Percentiles rank a stretch among this genome's conserved stretches.
Evolutionary conservation across 1,140 invertebrate genomes (phyloP).

Genomic region (Drosophila mojavensis): DNA sequence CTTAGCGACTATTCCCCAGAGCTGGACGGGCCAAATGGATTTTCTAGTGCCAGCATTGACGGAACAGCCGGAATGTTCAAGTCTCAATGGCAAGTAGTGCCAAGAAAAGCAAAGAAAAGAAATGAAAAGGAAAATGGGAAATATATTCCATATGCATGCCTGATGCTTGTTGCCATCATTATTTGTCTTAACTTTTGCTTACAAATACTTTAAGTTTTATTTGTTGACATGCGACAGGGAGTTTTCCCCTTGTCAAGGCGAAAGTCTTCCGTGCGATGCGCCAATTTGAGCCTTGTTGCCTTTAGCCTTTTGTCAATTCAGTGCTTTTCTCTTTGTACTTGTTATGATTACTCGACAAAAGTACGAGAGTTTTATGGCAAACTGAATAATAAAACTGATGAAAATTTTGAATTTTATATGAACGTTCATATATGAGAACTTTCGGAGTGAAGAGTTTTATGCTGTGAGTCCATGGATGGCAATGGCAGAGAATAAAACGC

Average conservation of each 20-base stretch:
- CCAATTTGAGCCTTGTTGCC: constrained; percentile 29
- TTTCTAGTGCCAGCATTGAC: constrained; percentile 20
- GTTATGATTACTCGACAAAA: too few relatives aligned
- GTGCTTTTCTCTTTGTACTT: not conserved
- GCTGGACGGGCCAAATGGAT: constrained; percentile 57
- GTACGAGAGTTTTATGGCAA: too few relatives aligned
- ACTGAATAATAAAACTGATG: too few relatives aligned
- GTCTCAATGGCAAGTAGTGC: constrained; percentile 28
- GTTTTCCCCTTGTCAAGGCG: not conserved
- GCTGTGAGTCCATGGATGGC: too few relatives aligned
- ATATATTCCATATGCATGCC: constrained; percentile 6
- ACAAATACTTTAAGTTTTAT: constrained; percentile 50
- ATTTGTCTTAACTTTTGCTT: constrained; percentile 20
- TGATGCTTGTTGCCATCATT: constrained; percentile 27
- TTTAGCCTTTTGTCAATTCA: constrained; percentile 24
- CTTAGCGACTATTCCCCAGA: constrained; percentile 53
- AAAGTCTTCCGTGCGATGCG: too few relatives aligned
- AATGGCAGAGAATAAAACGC: too few relatives aligned
- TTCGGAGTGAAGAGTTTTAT: too few relatives aligned
- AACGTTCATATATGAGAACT: too few relatives aligned
- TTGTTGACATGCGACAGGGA: constrained; percentile 6
- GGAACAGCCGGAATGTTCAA: constrained; percentile 4
- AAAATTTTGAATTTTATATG: too few relatives aligned
- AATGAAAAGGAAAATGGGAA: not conserved
- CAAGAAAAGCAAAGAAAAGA: constrained; percentile 24